These are phyloP conservation scores for Drosophila stalkeri DNA, from an alignment of 2,888 invertebrate species.

Conservation along the genomic window DNA sequence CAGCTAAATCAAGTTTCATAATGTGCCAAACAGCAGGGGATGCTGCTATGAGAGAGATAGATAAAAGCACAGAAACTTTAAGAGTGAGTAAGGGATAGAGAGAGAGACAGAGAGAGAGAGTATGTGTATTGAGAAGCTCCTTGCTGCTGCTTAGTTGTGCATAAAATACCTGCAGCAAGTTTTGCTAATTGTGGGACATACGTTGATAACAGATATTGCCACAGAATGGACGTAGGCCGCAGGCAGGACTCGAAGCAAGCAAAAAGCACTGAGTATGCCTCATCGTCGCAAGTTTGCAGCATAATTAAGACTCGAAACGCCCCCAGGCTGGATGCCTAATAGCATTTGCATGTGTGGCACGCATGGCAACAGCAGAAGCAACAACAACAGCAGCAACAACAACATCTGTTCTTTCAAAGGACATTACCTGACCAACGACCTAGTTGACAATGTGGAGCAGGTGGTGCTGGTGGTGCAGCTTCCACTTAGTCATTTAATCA, in stretches of 20 bases:
- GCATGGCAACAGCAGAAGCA: conserved; percentile 47
- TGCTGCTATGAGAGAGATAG: conserved; percentile 2
- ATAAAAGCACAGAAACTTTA: neutral
- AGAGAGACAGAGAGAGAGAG: neutral
- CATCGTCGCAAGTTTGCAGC: conserved; percentile 64
- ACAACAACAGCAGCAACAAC: conserved; percentile 26
- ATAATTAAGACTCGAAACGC: conserved; percentile 71
- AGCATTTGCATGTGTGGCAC: conserved; percentile 73
- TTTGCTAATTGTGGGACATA: conserved; percentile 60
- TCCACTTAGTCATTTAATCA: conserved; percentile 58
- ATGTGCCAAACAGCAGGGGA: conserved; percentile 50
- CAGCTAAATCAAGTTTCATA: conserved; percentile 79
- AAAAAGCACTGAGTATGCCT: conserved; percentile 6
- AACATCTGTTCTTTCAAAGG: conserved; percentile 28
- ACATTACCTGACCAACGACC: conserved; percentile 41
- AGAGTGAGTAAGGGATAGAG: neutral
- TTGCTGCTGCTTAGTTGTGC: conserved; percentile 44
- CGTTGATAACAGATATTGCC: conserved; percentile 53
- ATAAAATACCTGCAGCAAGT: conserved; percentile 65
- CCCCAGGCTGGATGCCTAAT: conserved; percentile 49
- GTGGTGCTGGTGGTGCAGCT: conserved; percentile 10
- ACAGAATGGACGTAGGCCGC: conserved; percentile 29
- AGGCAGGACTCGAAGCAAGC: conserved; percentile 11
- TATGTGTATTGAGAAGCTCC: conserved; percentile 7
- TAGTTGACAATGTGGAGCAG: neutral